Conservation (phyloP, 2,888 invertebrate genomes). For the Rhodophaea formosa region DNA sequence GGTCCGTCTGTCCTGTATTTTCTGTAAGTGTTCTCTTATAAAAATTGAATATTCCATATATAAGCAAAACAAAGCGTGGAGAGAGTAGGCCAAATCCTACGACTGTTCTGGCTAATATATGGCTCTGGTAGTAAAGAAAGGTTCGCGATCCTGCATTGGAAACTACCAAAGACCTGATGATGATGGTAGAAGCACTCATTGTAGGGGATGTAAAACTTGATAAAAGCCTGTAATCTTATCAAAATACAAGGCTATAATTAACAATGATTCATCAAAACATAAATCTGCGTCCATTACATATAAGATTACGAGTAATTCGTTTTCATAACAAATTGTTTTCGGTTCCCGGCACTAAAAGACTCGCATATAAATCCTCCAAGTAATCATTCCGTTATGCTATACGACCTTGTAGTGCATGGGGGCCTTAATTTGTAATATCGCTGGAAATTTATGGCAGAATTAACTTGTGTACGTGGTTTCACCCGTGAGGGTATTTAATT, state of each 20-base stretch:
- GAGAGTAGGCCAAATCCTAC: too few species aligned
- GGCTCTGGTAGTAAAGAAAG: too few species aligned
- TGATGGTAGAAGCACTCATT: too few species aligned
- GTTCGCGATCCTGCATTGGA: too few species aligned
- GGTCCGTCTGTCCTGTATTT: too few species aligned
- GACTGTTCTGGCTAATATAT: too few species aligned
- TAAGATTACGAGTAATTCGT: not conserved
- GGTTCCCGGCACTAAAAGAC: slow-evolving; percentile 44
- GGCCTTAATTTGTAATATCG: slow-evolving; percentile 49
- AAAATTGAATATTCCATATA: too few species aligned
- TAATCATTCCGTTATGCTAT: slow-evolving; percentile 47
- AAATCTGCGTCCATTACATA: not conserved
- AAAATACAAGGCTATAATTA: not conserved
- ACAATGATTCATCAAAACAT: not conserved
- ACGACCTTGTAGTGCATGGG: slow-evolving; percentile 44
- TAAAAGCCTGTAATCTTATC: too few species aligned
- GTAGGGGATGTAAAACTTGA: too few species aligned
- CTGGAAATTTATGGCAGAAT: slow-evolving; percentile 46
- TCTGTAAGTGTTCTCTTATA: too few species aligned
- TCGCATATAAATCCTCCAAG: slow-evolving; percentile 52
- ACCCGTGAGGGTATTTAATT: not conserved
- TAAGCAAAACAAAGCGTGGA: too few species aligned
- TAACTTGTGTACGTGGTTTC: slow-evolving; percentile 15
- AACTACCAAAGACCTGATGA: too few species aligned
- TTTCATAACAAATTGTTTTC: slow-evolving; percentile 46